Conservation (phyloP, 2,113 vertebrate genomes). For the Callocephalon fimbriatum region DNA sequence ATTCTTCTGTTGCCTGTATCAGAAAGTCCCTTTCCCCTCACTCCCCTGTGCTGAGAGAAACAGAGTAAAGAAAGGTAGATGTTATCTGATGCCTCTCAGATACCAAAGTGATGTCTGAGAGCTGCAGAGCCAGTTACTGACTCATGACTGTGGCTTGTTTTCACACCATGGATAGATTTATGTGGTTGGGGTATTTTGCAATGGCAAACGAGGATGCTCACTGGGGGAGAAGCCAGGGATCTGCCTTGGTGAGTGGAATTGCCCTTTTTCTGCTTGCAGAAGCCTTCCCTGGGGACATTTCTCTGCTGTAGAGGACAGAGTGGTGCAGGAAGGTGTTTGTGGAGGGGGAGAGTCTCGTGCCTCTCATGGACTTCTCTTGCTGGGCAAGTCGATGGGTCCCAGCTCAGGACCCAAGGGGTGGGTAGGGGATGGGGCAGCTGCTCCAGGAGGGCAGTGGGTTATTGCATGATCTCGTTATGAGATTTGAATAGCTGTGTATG, state of each 20-base stretch:
- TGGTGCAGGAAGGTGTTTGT: not conserved
- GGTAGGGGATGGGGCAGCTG: not conserved
- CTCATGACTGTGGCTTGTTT: not conserved
- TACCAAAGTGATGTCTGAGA: not conserved
- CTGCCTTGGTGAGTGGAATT: not conserved
- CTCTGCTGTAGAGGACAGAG: rapidly evolving
- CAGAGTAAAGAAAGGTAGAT: constrained; percentile 2
- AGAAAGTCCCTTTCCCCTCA: not conserved
- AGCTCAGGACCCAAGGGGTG: rapidly evolving
- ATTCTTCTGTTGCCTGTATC: constrained; percentile 19
- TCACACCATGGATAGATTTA: not conserved
- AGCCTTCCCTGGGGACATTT: not conserved
- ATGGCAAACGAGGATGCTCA: not conserved
- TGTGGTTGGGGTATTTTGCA: not conserved
- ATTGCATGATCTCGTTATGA: rapidly evolving
- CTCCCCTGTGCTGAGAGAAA: not conserved
- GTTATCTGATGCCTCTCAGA: not conserved
- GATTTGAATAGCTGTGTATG: not conserved
- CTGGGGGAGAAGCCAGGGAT: not conserved
- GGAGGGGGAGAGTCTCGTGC: rapidly evolving
- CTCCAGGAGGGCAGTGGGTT: not conserved
- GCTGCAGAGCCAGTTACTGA: not conserved
- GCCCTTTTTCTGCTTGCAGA: not conserved
- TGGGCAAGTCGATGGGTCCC: not conserved
- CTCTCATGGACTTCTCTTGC: not conserved